phyloP scores from a whole-genome alignment of 2,888 invertebrate species.

The Eristalis intricaria region DNA sequence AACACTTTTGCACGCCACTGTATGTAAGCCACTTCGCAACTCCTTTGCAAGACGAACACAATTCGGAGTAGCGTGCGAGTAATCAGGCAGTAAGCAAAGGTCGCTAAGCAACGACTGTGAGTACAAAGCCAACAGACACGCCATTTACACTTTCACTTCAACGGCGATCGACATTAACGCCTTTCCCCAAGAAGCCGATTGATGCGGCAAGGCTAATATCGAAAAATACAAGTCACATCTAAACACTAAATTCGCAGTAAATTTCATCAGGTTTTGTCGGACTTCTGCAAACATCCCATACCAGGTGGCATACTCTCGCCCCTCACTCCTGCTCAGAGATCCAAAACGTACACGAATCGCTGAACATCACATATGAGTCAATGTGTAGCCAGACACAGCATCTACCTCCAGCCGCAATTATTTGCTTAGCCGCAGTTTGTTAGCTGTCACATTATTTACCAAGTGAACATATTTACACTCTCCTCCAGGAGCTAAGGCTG shows the following conservation, averaged over 20 bases:
- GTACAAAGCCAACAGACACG: too few species aligned
- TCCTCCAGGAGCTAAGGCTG: slow-evolving; percentile 36
- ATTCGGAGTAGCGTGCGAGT: too few species aligned
- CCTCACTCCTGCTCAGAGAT: background rate
- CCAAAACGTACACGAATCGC: background rate
- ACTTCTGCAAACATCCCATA: background rate
- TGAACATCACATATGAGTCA: background rate
- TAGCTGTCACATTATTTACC: slow-evolving; percentile 24
- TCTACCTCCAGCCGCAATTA: background rate
- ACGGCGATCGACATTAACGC: too few species aligned
- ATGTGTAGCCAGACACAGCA: background rate
- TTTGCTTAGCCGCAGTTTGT: background rate
- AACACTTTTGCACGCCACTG: too few species aligned
- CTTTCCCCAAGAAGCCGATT: too few species aligned
- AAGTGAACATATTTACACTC: slow-evolving; percentile 49
- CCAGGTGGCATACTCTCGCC: background rate
- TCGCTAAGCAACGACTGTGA: too few species aligned
- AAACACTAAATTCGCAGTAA: background rate
- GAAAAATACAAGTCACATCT: background rate
- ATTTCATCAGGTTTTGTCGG: background rate
- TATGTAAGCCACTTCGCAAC: too few species aligned
- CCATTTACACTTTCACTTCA: too few species aligned
- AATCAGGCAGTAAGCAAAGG: too few species aligned
- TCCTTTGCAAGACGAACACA: too few species aligned
- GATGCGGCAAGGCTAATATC: too few species aligned